phyloP scores from a whole-genome alignment of 2,797 vertebrate genomes.

The Podarcis lilfordi region DNA sequence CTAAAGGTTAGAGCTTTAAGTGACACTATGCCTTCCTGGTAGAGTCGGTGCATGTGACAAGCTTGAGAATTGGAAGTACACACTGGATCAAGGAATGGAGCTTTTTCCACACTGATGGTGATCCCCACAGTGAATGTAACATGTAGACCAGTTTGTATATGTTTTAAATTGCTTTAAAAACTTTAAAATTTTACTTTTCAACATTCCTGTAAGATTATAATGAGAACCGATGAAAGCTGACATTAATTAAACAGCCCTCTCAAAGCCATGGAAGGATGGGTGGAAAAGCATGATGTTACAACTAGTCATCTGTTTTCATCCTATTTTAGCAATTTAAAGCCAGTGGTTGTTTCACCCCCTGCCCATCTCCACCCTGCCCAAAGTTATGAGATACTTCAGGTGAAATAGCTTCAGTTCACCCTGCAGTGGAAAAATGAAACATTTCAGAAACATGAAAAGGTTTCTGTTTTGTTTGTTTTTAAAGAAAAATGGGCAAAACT shows the following conservation, averaged over 20 bases:
- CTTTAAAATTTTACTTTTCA: slow-evolving; percentile 10
- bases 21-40: too few relatives aligned
- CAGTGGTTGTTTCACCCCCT: background rate
- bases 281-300: background rate
- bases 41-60: too few relatives aligned
- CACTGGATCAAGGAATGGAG: too few relatives aligned
- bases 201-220: slow-evolving; percentile 53
- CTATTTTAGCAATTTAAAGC: background rate
- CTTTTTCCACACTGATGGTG: background rate
- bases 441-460: background rate
- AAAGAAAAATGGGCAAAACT: background rate
- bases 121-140: background rate
- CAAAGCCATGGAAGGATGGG: background rate
- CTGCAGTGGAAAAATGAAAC: background rate
- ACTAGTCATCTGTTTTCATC: background rate
- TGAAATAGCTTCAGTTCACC: background rate
- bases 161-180: background rate
- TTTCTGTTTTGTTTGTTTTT: background rate
- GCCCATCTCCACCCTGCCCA: background rate
- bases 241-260: background rate
- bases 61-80: too few relatives aligned
- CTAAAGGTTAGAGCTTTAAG: too few relatives aligned
- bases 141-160: background rate
- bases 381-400: background rate
- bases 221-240: background rate